Evolutionary conservation across 2,888 invertebrate genomes (phyloP).

Genomic region (Macaria notata): DNA sequence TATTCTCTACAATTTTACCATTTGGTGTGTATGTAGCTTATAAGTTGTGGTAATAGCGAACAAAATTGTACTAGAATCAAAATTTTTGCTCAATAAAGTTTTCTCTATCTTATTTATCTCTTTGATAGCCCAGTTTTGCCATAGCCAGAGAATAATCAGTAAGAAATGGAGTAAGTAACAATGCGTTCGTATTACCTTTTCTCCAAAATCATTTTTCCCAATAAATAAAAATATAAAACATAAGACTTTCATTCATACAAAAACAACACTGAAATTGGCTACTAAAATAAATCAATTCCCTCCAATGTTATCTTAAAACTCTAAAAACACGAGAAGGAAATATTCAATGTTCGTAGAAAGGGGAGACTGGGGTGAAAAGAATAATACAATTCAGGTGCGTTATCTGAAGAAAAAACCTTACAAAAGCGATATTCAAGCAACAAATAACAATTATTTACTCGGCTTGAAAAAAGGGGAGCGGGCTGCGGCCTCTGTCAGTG

Average conservation of each 20-base stretch:
- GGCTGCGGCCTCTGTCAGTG: conserved; percentile 42
- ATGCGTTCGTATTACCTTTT: too few species aligned
- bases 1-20: too few species aligned
- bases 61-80: too few species aligned
- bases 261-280: conserved; percentile 8
- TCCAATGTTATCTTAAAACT: conserved; percentile 23
- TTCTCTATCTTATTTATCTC: too few species aligned
- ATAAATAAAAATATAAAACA: too few species aligned
- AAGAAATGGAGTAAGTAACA: too few species aligned
- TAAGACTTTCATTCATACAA: not conserved
- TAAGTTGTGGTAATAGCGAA: too few species aligned
- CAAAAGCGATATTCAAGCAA: conserved; percentile 42
- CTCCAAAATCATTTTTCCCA: too few species aligned
- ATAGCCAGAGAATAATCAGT: too few species aligned
- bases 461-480: conserved; percentile 41
- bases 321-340: conserved; percentile 18
- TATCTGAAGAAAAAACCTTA: conserved; percentile 42
- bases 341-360: conserved; percentile 22
- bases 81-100: too few species aligned
- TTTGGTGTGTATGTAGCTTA: too few species aligned
- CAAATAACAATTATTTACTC: conserved; percentile 52
- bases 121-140: too few species aligned
- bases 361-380: conserved; percentile 24
- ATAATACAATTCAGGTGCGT: conserved; percentile 43
- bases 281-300: conserved; percentile 17